These are phyloP conservation scores for Uropetala carovei DNA, from an alignment of 2,888 invertebrate genomes.

Conservation along the genomic window DNA sequence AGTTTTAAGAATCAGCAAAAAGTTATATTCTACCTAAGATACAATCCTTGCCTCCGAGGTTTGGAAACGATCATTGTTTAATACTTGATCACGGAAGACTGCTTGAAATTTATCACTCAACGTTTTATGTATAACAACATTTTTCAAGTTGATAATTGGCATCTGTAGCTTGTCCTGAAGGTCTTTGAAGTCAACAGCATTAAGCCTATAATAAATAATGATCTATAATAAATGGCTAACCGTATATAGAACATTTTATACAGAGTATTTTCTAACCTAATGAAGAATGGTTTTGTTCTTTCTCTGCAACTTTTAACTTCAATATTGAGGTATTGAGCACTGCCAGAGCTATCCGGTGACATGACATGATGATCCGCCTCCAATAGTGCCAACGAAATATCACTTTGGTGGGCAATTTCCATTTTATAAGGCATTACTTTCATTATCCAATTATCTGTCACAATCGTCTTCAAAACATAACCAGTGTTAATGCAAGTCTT, in stretches of 20 bases:
- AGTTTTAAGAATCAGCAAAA: constrained; percentile 29
- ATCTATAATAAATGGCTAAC: constrained; percentile 36
- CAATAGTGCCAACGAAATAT: constrained; percentile 85
- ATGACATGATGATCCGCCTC: constrained; percentile 75
- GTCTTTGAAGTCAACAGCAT: constrained; percentile 87
- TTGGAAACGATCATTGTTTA: constrained; percentile 82
- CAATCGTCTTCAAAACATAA: constrained; percentile 83
- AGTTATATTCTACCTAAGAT: neutral
- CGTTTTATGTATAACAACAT: constrained; percentile 85
- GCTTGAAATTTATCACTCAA: constrained; percentile 90
- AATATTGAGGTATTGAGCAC: constrained; percentile 90
- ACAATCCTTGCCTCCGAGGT: constrained; percentile 76
- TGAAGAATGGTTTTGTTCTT: constrained; percentile 80
- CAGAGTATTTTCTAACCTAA: constrained; percentile 72
- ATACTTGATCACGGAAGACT: constrained; percentile 87
- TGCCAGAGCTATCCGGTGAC: constrained; percentile 82
- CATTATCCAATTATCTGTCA: constrained; percentile 92
- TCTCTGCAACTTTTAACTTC: constrained; percentile 82
- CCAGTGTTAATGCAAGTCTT: constrained; percentile 84
- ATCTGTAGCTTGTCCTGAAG: constrained; percentile 84
- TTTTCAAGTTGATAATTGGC: constrained; percentile 82
- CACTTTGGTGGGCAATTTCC: constrained; percentile 86
- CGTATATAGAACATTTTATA: neutral
- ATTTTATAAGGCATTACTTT: constrained; percentile 87
- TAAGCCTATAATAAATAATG: constrained; percentile 77